Percentiles rank a stretch among this genome's conserved stretches.
Evolutionary conservation across 2,888 invertebrate genomes (phyloP).

Genomic region (Plagodis pulveraria): DNA sequence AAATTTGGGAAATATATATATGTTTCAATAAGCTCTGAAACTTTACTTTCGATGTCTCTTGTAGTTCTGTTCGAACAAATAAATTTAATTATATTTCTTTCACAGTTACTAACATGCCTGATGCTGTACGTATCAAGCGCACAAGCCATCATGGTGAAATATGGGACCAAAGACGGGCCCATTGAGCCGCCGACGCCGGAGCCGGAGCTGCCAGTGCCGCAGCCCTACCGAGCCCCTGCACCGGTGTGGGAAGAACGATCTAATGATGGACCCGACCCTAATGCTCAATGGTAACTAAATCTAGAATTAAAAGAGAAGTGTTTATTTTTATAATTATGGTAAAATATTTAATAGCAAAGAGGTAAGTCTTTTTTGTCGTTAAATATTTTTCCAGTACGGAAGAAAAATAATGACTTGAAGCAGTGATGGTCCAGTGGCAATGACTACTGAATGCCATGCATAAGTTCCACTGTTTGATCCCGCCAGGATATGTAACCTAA

Average conservation of each 20-base stretch:
- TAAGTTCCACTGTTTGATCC: no score
- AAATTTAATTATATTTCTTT: neutral
- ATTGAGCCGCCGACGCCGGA: constrained; percentile 85
- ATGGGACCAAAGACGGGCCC: constrained; percentile 86
- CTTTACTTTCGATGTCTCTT: neutral
- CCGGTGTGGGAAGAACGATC: constrained; percentile 86
- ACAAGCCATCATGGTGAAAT: constrained; percentile 86
- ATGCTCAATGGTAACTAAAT: constrained; percentile 82
- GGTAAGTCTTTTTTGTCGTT: no score
- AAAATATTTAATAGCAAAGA: no score
- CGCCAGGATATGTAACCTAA: no score
- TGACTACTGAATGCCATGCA: no score
- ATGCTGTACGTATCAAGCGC: constrained; percentile 72
- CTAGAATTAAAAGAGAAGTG: neutral
- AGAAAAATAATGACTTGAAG: no score
- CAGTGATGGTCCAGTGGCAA: no score
- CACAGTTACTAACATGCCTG: constrained; percentile 75
- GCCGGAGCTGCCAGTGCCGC: constrained; percentile 71
- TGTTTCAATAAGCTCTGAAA: no score
- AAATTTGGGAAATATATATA: no score
- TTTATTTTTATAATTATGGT: no score
- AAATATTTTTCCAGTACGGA: no score
- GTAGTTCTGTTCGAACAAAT: neutral
- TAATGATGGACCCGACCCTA: constrained; percentile 85
- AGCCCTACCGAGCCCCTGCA: constrained; percentile 84